These are phyloP conservation scores for Lasioglossum lativentre DNA, from an alignment of 2,888 invertebrate genomes.

Conservation along the genomic window DNA sequence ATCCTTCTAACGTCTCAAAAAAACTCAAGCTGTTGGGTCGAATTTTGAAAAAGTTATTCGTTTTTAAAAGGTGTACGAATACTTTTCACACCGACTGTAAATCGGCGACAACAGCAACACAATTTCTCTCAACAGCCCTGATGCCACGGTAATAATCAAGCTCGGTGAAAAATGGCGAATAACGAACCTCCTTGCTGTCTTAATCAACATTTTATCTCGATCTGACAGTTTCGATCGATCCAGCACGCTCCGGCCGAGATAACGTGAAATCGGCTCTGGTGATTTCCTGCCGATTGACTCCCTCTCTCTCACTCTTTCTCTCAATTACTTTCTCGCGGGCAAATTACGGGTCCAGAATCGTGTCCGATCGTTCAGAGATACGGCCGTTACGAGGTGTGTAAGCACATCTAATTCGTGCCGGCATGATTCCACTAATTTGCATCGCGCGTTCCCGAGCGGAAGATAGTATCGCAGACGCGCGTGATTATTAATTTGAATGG, in stretches of 20 bases:
- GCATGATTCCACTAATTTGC: conserved; percentile 67
- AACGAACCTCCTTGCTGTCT: conserved; percentile 4
- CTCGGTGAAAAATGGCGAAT: not conserved
- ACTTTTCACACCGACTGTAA: no score
- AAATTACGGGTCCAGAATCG: conserved; percentile 51
- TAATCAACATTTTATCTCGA: conserved; percentile 51
- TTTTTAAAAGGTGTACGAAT: no score
- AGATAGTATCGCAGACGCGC: conserved; percentile 51
- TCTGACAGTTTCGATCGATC: conserved; percentile 40
- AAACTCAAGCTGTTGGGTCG: no score
- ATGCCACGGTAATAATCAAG: not conserved
- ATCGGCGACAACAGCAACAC: not conserved
- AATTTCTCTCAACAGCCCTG: not conserved
- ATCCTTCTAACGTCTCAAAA: no score
- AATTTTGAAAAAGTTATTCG: no score
- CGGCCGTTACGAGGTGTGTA: conserved; percentile 62
- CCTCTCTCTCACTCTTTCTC: not conserved
- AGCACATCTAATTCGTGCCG: conserved; percentile 64
- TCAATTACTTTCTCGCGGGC: conserved; percentile 61
- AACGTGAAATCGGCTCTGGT: conserved; percentile 46
- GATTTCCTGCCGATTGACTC: conserved; percentile 57
- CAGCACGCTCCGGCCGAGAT: conserved; percentile 31
- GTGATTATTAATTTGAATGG: conserved; percentile 56
- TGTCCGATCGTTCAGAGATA: conserved; percentile 50
- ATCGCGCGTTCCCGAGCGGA: conserved; percentile 50